Evolutionary conservation across 2,888 invertebrate genomes (phyloP), one percentile per base, ranked within the genome.

Genomic region (Chrysina gloriosa): DNA sequence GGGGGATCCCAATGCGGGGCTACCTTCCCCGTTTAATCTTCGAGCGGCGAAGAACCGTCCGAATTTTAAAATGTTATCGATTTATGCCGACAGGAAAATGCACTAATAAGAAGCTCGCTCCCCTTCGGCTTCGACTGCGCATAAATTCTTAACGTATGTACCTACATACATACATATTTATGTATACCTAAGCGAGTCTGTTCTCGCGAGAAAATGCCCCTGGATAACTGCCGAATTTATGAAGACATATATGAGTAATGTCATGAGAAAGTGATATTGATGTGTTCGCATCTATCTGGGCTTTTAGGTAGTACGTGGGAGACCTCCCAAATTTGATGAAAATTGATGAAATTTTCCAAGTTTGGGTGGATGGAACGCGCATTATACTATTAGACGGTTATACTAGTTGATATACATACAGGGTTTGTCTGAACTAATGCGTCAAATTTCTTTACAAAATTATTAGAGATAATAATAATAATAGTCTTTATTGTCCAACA

Each of bases 201-300:
- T 36, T 11, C 36, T 3, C 36, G 14, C 9, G 5, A 36, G 36
- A 36, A 45, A 9, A 7, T 7, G n/a, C 14, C 45, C 16, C 4
- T 19, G 16, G 21, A 16, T 19, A 47, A 21, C 47, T 9, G 21
- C 21, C 21, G 21, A 47, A 47, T 47, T 47, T 48, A 48, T 23
- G 48, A 48, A 3, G 48, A 48, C 48, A 48, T 48, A 21, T 48
- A 23, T 48, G n/a, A 48, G 23, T 21, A 23, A 48, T 48, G 25
- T 25, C 11, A 3, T 11, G 25, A 25, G 21, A 48, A 48, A 48
- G 48, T 48, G 48, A 48, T 48, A 48, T 48, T 48, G 48, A 48
- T 48, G 23, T 21, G 25, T 1, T n/a, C 2, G 21, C 48, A 11
- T 25, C 2, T 21, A 7, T 47, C 47, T 2, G 21, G 0, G 2